Conservation (phyloP, 35 echinoderm and acorn worm genomes). For the Patiria miniata region DNA sequence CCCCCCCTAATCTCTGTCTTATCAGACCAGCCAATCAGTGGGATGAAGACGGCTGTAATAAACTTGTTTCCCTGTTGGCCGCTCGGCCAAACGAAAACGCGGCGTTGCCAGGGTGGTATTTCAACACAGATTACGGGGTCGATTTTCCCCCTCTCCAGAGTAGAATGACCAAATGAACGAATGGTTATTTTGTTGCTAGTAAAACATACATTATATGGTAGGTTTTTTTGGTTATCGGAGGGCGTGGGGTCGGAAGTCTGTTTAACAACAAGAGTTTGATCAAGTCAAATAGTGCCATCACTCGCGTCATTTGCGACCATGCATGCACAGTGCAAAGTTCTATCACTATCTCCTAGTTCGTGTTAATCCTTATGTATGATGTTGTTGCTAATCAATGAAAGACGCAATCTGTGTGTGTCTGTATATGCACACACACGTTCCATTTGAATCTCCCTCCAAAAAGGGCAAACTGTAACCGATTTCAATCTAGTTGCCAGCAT, state of each 20-base stretch:
- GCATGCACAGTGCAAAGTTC: conserved; percentile 12
- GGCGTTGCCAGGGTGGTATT: background rate
- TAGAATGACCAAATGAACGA: background rate
- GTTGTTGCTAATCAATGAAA: too few relatives aligned
- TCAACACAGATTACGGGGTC: background rate
- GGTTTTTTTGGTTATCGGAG: background rate
- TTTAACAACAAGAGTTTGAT: background rate
- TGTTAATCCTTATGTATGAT: conserved; percentile 11
- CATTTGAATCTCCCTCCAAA: too few relatives aligned
- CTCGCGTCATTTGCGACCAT: background rate
- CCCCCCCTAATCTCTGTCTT: background rate
- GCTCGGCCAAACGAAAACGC: background rate
- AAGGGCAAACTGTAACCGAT: too few relatives aligned
- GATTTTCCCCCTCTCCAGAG: background rate
- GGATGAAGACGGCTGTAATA: background rate
- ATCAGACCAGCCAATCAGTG: background rate
- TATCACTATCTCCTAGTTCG: background rate
- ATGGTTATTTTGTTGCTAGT: background rate
- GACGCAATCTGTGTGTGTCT: too few relatives aligned
- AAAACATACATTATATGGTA: conserved; percentile 9
- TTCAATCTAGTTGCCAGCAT: too few relatives aligned
- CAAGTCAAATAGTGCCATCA: background rate
- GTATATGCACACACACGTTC: too few relatives aligned
- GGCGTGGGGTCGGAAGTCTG: background rate
- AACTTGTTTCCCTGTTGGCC: too few relatives aligned